These are phyloP conservation scores for Orthosia gothica DNA, from an alignment of 2,888 invertebrate species.

Conservation along the genomic window DNA sequence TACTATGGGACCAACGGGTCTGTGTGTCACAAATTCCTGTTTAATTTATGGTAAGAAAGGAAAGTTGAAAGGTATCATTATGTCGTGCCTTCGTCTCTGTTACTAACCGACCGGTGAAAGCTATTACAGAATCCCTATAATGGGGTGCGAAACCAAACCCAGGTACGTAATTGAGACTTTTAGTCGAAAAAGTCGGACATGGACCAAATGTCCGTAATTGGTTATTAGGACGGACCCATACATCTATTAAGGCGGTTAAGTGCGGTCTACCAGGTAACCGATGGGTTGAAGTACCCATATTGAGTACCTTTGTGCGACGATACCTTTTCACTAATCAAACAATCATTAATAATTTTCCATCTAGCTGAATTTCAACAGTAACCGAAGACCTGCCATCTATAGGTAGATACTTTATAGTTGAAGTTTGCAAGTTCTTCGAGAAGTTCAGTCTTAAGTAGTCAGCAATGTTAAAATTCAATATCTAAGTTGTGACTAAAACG, in stretches of 20 bases:
- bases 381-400: conserved; percentile 3
- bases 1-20: not conserved
- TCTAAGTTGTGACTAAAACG: conserved; percentile 52
- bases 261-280: conserved; percentile 32
- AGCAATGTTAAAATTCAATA: conserved; percentile 52
- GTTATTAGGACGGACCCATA: conserved; percentile 23
- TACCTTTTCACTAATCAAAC: conserved; percentile 23
- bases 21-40: not conserved
- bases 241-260: conserved; percentile 28
- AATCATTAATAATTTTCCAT: conserved; percentile 17
- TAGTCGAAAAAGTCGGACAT: conserved; percentile 30
- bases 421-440: conserved; percentile 36
- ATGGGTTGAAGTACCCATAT: not conserved
- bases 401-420: conserved; percentile 1
- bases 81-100: not conserved
- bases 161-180: conserved; percentile 31
- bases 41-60: not conserved
- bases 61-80: not conserved
- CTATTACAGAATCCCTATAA: conserved; percentile 14
- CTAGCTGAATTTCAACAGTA: not conserved
- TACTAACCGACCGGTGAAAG: not conserved
- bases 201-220: conserved; percentile 26
- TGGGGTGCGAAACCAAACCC: conserved; percentile 22
- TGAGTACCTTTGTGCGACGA: conserved; percentile 8
- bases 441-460: conserved; percentile 22